Evolutionary conservation across 2,113 vertebrate species (phyloP), one percentile per base, ranked within the genome.

Genomic region (Lichenostomus cassidix): DNA sequence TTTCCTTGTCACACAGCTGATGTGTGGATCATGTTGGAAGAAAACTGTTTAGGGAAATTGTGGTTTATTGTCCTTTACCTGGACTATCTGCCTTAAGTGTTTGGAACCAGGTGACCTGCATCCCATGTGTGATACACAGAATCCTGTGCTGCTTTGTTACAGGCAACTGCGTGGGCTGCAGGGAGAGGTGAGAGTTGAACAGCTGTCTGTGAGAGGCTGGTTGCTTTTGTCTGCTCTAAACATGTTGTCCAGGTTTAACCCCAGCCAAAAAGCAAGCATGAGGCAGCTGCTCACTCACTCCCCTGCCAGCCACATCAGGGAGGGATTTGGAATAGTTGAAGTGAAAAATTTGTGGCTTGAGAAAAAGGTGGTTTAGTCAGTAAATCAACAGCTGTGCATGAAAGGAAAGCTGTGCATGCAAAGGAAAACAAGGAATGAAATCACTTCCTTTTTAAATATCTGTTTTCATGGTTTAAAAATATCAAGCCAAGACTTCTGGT

Each of bases 401-500:
- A 10, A 10, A 1, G 21, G 10, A 67, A 31, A n/a, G n/a, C n/a
- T n/a, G n/a, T n/a, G n/a, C 13, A 67, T 20, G 12, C 5, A 39
- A 39, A n/a, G 5, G 1, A 33, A 60, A 37, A 8, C 2, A 42
- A 16, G 7, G 2, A n/a, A 8, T 68, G 8, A 6, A 25, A 13
- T 35, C 4, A 33, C 15, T 44, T 5, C 37, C 21, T 16, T 58
- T 58, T 58, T 15, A 35, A n/a, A 42, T 2, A 1, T 0, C 42
- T 37, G 10, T 37, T 42, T 42, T 46, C 44, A 46, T 19, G 18
- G 44, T 19, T 19, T 46, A 46, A 53, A 71, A 24, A 53, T 31
- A 31, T 21, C 37, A 71, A 41, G 37, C 21, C 68, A 41, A 33
- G 17, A 10, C 3, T n/a, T 27, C 17, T 2, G 1, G 23, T 25